Evolutionary conservation across 2,113 vertebrate species (phyloP), one percentile per base, ranked within the genome.

Genomic region (Percopsis transmontana): DNA sequence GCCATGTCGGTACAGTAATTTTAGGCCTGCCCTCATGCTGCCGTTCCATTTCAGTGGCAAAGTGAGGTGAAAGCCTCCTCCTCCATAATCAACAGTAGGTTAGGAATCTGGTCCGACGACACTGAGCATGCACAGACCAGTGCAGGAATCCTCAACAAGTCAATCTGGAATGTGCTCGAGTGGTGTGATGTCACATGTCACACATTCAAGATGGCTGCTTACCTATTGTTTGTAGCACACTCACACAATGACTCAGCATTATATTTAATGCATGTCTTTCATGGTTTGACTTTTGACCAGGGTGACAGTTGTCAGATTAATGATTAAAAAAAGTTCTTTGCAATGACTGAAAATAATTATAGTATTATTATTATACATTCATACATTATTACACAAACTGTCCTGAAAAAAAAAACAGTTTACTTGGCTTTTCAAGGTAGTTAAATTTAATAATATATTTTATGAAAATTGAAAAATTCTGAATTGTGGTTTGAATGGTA

Each of bases 61-160:
- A 70, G 76, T 68, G 77, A 55, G 64, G 70, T 83, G 74, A 83
- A 74, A 58, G 57, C 51, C 42, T 24, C 23, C 41, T 79, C 52
- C 23, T 16, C 68, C 51, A 53, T 39, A 56, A 58, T 27, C 59
- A 6, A 19, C 52, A 66, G 60, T 1, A 27, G 63, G 10, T 55
- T 62, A 85, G 87, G 87, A 92, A 93, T 92, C 88, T 83, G 69
- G 90, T 91, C 77, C 13, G 81, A 88, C 85, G 81, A 70, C 90
- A 86, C 62, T 56, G 79, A 90, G 87, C 91, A 80, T 91, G 91
- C 86, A 85, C 88, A 85, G 91, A 89, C 91, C 88, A 68, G 91
- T 19, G 75, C 82, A 86, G 88, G 88, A 91, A 92, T 92, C 84
- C 81, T 87, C 57, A 21, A 50, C 62, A 65, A 69, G 68, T 24